Percentiles rank a stretch among this genome's conserved stretches.
phyloP scores from a whole-genome alignment of 2,113 vertebrate species.

The Noturus placidus region DNA sequence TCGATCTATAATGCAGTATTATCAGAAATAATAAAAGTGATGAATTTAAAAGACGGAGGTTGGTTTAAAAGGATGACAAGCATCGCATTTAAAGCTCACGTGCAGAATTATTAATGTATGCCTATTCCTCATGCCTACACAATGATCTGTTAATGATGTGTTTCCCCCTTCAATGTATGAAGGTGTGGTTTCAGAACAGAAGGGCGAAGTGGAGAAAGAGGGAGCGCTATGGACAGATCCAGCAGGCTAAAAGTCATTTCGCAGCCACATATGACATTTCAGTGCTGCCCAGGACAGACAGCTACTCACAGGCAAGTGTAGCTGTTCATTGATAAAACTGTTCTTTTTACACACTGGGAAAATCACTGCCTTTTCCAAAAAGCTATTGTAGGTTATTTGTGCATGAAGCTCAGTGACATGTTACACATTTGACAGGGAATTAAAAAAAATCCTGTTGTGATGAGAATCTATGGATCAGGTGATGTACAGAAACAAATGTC shows the following conservation, averaged over 20 bases:
- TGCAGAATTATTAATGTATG: not conserved
- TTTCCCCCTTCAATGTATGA: not conserved
- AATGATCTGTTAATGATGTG: not conserved
- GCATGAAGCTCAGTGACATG: not conserved
- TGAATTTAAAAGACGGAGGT: not conserved
- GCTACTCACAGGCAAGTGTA: slow-evolving; percentile 86
- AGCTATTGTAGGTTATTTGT: not conserved
- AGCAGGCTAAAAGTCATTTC: slow-evolving; percentile 95
- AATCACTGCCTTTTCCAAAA: not conserved
- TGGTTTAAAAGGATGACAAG: not conserved
- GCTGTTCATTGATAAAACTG: not conserved
- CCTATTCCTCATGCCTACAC: not conserved
- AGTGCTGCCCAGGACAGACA: slow-evolving; percentile 90
- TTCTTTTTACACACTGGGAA: not conserved
- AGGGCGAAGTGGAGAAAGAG: slow-evolving; percentile 98
- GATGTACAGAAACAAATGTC: not conserved
- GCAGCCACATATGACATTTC: slow-evolving; percentile 94
- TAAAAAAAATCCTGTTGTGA: not conserved
- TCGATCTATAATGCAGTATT: not conserved
- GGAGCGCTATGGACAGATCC: slow-evolving; percentile 95
- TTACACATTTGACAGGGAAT: not conserved
- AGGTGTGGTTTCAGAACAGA: slow-evolving; percentile 99
- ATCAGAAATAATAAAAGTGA: not conserved
- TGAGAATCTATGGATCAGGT: not conserved
- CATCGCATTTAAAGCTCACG: not conserved